Base-by-base conservation (phyloP, 37 sponge, comb jelly and placozoan genomes). In the Tethya wilhelma region DNA sequence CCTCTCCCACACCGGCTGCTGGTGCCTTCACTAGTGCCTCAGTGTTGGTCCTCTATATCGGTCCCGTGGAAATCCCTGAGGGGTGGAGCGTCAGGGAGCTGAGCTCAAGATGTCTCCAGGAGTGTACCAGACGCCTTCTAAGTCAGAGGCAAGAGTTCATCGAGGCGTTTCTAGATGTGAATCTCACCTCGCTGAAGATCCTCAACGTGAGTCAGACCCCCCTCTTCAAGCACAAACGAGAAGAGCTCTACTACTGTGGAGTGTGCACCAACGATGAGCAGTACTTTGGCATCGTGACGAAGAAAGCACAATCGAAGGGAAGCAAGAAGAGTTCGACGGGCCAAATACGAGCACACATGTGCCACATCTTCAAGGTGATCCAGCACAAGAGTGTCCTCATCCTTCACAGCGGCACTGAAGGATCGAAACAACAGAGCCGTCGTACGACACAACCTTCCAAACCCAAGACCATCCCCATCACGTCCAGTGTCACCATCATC, bases 231-330 rank as follows among this genome's bases (percentile, higher is more conserved):
- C 73, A 91, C 60, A 42, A 59, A 31, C 42, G 91, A 53, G 78
- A 91, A 7, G 83, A 86, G 68, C 74, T 91, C 29, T 91, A 77
- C 76, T 91, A 86, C 64, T 82, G 86, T 56, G 91, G 91, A 14
- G 77, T 81, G 43, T 83, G 83, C 60, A 81, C 78, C 31, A 79
- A 91, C 31, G 87, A 91, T 41, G 91, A 91, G 74, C 78, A 82
- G 34, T 86, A 91, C 66, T 91, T 91, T 86, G 91, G 73, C 6
- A 72, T 91, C 19, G 91, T 91, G 20, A 86, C 91, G 56, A 34
- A 59, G 44, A 74, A 67, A 41, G 4, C 43, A 1, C 44, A 71
- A 1, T 57, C 43, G 28, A 80, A 73, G 72, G 38, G 78, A 2
- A 23, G 31, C 46, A 77, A 29, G 22, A 80, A 73, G 89, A 8